Percentiles rank a stretch among this genome's conserved stretches.
These are phyloP conservation scores for Argyresthia albistria DNA, from an alignment of 2,888 invertebrate genomes.

Conservation along the genomic window DNA sequence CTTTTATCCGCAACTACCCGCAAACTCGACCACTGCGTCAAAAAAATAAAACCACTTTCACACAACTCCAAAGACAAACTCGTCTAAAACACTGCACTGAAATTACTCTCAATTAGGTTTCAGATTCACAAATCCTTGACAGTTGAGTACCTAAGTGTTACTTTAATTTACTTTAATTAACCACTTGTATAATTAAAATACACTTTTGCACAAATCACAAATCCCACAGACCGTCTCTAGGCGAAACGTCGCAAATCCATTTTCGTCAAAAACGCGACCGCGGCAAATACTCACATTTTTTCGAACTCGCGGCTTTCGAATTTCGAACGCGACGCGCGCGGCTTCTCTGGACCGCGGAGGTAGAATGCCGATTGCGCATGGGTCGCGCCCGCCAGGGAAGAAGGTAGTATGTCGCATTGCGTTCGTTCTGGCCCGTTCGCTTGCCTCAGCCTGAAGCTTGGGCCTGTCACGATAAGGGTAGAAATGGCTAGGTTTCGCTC, in stretches of 20 bases:
- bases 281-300: constrained; percentile 8
- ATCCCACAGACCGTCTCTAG: too few relatives aligned
- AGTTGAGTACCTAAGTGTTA: neutral
- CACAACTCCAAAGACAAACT: neutral
- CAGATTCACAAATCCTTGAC: neutral
- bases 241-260: too few relatives aligned
- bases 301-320: constrained; percentile 10
- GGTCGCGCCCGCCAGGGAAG: constrained; percentile 29
- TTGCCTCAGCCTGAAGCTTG: neutral
- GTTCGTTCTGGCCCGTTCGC: constrained; percentile 23
- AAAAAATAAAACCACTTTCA: neutral
- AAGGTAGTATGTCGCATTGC: constrained; percentile 67
- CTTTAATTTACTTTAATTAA: neutral
- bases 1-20: neutral
- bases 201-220: too few relatives aligned
- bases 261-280: too few relatives aligned
- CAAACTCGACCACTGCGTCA: constrained; percentile 1
- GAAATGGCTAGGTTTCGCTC: constrained; percentile 1
- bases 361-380: constrained; percentile 67
- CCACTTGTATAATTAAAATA: too few relatives aligned
- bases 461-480: constrained; percentile 2
- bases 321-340: constrained; percentile 15
- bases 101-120: neutral
- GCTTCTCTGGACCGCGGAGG: constrained; percentile 15
- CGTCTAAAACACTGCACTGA: neutral